Percentiles rank a stretch among this genome's conserved stretches.
These are phyloP conservation scores for Phortica okadai DNA, from an alignment of 2,888 invertebrate species.

Conservation along the genomic window DNA sequence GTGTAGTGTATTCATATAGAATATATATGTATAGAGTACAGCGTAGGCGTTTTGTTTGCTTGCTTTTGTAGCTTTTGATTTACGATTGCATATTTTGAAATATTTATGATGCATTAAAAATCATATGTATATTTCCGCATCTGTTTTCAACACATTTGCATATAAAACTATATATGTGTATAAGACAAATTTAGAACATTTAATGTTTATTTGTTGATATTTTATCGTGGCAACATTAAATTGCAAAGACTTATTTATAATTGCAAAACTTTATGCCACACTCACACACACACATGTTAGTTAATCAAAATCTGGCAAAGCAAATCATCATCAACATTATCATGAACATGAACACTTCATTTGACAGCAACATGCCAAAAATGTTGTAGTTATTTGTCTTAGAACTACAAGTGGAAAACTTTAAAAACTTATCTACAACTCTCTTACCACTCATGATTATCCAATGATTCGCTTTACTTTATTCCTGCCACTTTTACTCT, in stretches of 20 bases:
- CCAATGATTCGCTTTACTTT: background rate
- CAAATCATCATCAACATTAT: background rate
- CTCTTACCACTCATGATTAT: background rate
- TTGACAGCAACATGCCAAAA: background rate
- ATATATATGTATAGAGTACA: background rate
- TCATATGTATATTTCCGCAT: background rate
- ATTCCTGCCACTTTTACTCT: background rate
- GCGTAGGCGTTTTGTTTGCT: slow-evolving; percentile 12
- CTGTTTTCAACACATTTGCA: background rate
- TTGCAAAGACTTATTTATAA: slow-evolving; percentile 2
- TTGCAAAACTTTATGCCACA: slow-evolving; percentile 12
- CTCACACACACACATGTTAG: background rate
- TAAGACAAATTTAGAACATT: background rate
- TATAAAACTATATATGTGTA: background rate
- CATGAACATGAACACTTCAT: background rate
- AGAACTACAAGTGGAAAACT: no score
- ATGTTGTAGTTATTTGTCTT: background rate
- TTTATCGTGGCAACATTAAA: background rate
- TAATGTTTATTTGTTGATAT: slow-evolving; percentile 34
- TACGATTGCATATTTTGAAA: slow-evolving; percentile 58
- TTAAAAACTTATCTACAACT: no score
- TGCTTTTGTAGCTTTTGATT: slow-evolving; percentile 19
- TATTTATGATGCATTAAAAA: slow-evolving; percentile 56
- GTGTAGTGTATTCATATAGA: no score
- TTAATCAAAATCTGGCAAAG: background rate